These are phyloP conservation scores for Ceramica pisi DNA, from an alignment of 2,888 invertebrate species.

Conservation along the genomic window DNA sequence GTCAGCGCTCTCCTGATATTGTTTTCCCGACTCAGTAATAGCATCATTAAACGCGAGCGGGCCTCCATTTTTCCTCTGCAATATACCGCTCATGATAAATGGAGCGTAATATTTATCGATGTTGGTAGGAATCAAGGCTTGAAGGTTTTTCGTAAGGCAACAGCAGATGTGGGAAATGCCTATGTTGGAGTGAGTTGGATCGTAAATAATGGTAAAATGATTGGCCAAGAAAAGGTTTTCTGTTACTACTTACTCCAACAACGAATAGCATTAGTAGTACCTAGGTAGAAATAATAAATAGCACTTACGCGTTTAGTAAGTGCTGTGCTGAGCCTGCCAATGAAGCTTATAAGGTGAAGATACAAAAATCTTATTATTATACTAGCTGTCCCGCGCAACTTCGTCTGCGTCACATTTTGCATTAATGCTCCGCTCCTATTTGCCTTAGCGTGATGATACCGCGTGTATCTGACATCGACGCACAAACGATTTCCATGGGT, in stretches of 20 bases:
- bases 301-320: too few relatives aligned
- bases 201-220: constrained; percentile 30
- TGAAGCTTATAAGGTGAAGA: too few relatives aligned
- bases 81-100: constrained; percentile 72
- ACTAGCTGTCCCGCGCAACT: too few relatives aligned
- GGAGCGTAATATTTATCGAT: constrained; percentile 71
- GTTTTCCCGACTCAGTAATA: constrained; percentile 72
- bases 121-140: constrained; percentile 59
- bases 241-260: too few relatives aligned
- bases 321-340: not conserved
- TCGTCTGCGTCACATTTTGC: too few relatives aligned
- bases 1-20: constrained; percentile 66
- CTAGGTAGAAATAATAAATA: too few relatives aligned
- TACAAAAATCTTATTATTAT: too few relatives aligned
- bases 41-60: constrained; percentile 73
- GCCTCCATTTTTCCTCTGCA: constrained; percentile 67
- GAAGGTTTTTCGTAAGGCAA: constrained; percentile 42
- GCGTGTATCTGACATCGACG: too few relatives aligned
- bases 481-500: too few relatives aligned
- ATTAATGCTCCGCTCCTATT: too few relatives aligned
- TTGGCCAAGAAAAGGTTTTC: constrained; percentile 10
- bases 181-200: constrained; percentile 13
- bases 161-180: constrained; percentile 38
- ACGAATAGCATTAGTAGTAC: not conserved
- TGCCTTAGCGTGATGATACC: too few relatives aligned